Percentiles rank a stretch among this genome's conserved stretches.
These are phyloP conservation scores for Argya squamiceps DNA, from an alignment of 2,797 vertebrate genomes.

Conservation along the genomic window DNA sequence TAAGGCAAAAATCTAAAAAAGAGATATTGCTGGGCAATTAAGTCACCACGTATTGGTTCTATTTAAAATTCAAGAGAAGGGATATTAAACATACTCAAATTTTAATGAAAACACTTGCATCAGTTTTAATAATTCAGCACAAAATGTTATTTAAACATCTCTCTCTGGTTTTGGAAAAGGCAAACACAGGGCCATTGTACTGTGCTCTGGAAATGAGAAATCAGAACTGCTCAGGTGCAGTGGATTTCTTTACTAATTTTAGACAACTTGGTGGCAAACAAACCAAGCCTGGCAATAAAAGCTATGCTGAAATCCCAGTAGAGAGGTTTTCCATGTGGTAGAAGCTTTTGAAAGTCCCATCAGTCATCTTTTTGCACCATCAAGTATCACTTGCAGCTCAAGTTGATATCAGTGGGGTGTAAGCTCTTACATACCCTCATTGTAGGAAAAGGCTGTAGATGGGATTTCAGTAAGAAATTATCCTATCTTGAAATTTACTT, in stretches of 20 bases:
- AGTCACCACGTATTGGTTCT: conserved; percentile 18
- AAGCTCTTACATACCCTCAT: not conserved
- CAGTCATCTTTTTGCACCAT: not conserved
- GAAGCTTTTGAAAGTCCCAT: not conserved
- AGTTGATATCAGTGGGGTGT: not conserved
- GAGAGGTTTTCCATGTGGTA: not conserved
- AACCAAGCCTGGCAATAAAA: not conserved
- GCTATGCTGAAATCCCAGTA: not conserved
- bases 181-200: not conserved
- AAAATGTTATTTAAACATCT: conserved; percentile 38
- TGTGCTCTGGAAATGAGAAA: not conserved
- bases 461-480: not conserved
- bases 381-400: not conserved
- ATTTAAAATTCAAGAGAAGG: conserved; percentile 32
- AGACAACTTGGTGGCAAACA: not conserved
- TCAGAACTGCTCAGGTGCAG: not conserved
- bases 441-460: not conserved
- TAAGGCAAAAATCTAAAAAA: conserved; percentile 47
- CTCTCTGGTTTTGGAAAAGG: not conserved
- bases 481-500: not conserved
- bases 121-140: conserved; percentile 36
- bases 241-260: not conserved
- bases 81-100: conserved; percentile 49
- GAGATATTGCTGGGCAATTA: conserved; percentile 41
- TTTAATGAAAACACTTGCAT: conserved; percentile 53